These are phyloP conservation scores for Chymomyza costata DNA, from an alignment of 1,140 invertebrate species.

Conservation along the genomic window DNA sequence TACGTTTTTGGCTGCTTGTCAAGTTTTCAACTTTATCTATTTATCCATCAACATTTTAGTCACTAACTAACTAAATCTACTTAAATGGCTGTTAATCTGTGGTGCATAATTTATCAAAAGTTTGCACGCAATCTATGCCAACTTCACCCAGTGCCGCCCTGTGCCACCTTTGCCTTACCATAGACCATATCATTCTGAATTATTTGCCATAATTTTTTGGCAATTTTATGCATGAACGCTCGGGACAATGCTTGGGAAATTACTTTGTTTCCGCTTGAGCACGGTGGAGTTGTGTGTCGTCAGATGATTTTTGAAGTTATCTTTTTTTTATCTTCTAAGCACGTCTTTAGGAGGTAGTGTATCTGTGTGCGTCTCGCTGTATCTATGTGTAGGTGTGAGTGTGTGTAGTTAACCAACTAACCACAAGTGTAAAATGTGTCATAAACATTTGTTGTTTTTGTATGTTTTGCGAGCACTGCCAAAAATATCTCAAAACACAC, in stretches of 20 bases:
- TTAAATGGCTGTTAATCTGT: slow-evolving; percentile 14
- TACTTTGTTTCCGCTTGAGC: slow-evolving; percentile 5
- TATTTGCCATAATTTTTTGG: slow-evolving; percentile 23
- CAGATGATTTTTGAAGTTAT: slow-evolving; percentile 7
- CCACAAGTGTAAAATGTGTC: slow-evolving; percentile 59
- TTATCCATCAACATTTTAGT: slow-evolving; percentile 25
- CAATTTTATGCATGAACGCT: slow-evolving; percentile 45
- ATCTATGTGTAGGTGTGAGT: background rate
- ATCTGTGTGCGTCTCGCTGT: background rate
- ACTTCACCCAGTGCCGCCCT: no score
- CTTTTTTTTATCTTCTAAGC: background rate
- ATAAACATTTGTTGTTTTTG: slow-evolving; percentile 42
- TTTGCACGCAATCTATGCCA: slow-evolving; percentile 33
- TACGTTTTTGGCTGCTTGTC: no score
- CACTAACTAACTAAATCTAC: slow-evolving; percentile 8
- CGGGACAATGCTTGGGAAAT: background rate
- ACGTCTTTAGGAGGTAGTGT: slow-evolving; percentile 4
- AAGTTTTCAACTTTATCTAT: slow-evolving; percentile 16
- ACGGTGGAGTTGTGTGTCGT: slow-evolving; percentile 7
- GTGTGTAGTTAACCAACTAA: slow-evolving; percentile 27
- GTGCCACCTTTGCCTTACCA: no score
- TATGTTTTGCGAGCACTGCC: slow-evolving; percentile 26
- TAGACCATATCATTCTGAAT: slow-evolving; percentile 17
- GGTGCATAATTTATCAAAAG: slow-evolving; percentile 22
- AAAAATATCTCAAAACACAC: slow-evolving; percentile 39